Base-by-base conservation (phyloP, 2,113 vertebrate genomes). In the Gasterosteus nipponicus region DNA sequence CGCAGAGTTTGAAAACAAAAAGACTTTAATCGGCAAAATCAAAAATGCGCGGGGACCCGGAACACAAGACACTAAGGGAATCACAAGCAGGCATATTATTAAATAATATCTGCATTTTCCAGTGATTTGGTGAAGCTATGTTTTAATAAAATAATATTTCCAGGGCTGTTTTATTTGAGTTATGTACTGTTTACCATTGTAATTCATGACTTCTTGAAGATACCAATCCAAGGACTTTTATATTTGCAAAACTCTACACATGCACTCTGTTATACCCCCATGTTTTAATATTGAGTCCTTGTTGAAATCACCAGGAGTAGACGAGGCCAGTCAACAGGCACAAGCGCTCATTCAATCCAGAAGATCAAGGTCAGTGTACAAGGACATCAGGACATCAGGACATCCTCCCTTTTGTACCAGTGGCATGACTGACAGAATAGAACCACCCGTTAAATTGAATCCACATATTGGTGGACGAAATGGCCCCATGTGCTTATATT, bases 351-450 rank as follows among this genome's bases (percentile, higher is more conserved):
- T 77, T 84, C 80, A 89, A 80, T 44, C 46, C 49, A 22, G 58
- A 71, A 84, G 80, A 88, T 86, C 81, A 89, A 89, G 87, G 88
- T 90, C 86, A 89, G 74, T 7, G 66, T 42, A 44, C 47, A 72
- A 80, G 81, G 69, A 81, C 87, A 91, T 85, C 77, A 80, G 81
- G 69, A 81, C 87, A 91, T 85, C 77, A 76, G 82, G 71, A 83
- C 73, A 81, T 77, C 73, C 78, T 86, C 73, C 69, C 33, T 41
- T 72, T 64, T 57, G 54, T 42, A 76, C 62, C 57, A 54, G 44
- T 33, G 54, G 33, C 62, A 77, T 56, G 58, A 80, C 67, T 54
- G 64, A 84, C 81, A 72, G 78, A 71, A 83, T 76, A 77, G 54
- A 76, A 58, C 75, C 72, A 81, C 89, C 81, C 38, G 10, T 64